phyloP scores from a whole-genome alignment of 2,113 vertebrate species.

The Amphiprion ocellaris region DNA sequence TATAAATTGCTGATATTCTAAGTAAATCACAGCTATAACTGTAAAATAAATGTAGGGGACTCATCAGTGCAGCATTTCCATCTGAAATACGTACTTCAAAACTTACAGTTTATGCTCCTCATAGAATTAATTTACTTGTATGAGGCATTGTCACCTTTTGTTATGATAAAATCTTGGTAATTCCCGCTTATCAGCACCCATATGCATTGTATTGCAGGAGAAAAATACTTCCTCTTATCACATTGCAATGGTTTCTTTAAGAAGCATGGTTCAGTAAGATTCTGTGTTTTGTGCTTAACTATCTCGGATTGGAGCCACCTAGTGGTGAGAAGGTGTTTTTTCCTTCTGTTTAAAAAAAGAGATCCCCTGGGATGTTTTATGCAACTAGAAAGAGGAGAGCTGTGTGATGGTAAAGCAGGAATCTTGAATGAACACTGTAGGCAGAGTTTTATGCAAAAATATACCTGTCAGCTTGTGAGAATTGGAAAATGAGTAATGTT shows the following conservation, averaged over 20 bases:
- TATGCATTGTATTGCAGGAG: constrained; percentile 8
- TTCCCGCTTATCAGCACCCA: constrained; percentile 7
- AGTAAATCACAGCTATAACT: not conserved
- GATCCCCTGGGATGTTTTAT: constrained; percentile 13
- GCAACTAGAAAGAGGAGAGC: constrained; percentile 10
- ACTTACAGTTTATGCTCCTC: not conserved
- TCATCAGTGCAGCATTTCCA: not conserved
- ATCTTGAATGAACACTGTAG: not conserved
- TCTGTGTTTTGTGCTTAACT: not conserved
- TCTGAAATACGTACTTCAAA: not conserved
- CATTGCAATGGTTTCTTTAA: not conserved
- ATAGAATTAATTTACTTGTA: constrained; percentile 3
- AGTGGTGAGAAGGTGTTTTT: constrained; percentile 34
- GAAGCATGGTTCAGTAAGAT: constrained; percentile 4
- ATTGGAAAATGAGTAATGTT: not conserved
- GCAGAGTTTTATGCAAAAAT: not conserved
- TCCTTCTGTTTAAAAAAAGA: not conserved
- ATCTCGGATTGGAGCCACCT: constrained; percentile 40
- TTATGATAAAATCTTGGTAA: constrained; percentile 17
- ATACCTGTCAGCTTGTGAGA: not conserved
- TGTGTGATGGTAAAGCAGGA: constrained; percentile 11
- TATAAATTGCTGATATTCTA: not conserved
- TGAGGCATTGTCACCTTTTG: constrained; percentile 21
- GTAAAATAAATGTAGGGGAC: not conserved
- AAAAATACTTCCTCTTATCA: constrained; percentile 46